phyloP scores from a whole-genome alignment of 2,888 invertebrate species.

The Drosophila tanythrix region DNA sequence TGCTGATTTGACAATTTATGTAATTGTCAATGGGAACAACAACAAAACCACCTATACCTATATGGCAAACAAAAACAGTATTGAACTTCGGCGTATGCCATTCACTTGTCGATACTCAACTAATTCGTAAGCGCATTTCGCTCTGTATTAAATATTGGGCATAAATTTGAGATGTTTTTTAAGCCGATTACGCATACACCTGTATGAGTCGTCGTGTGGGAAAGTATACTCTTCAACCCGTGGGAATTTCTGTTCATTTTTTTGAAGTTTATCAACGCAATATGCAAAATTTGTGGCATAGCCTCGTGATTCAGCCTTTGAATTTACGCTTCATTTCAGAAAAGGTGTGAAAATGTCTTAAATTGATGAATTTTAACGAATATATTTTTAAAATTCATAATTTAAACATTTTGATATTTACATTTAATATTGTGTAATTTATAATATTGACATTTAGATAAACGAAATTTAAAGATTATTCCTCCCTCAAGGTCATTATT shows the following conservation, averaged over 20 bases:
- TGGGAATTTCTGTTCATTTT: conserved; percentile 21
- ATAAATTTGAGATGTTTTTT: conserved; percentile 6
- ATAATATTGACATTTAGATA: neutral
- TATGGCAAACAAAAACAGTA: neutral
- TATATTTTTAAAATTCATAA: neutral
- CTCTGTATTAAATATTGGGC: conserved; percentile 5
- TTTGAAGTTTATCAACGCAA: neutral
- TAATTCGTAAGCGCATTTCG: conserved; percentile 11
- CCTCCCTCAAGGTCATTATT: neutral
- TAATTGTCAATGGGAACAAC: conserved; percentile 25
- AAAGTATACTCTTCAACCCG: conserved; percentile 10
- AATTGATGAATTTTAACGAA: neutral
- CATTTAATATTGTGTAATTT: neutral
- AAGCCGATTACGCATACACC: conserved; percentile 23
- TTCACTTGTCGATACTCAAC: conserved; percentile 1
- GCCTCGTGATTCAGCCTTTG: conserved; percentile 3
- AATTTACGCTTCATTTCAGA: neutral
- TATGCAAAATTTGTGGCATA: neutral
- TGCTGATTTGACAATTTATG: conserved; percentile 23
- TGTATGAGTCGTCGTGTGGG: conserved; percentile 22
- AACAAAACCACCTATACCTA: neutral
- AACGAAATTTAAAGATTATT: neutral
- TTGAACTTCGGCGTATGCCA: neutral
- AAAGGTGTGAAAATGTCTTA: neutral
- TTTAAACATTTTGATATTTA: neutral